Conservation (phyloP, 2,888 invertebrate genomes). For the Oeneis ivallda region DNA sequence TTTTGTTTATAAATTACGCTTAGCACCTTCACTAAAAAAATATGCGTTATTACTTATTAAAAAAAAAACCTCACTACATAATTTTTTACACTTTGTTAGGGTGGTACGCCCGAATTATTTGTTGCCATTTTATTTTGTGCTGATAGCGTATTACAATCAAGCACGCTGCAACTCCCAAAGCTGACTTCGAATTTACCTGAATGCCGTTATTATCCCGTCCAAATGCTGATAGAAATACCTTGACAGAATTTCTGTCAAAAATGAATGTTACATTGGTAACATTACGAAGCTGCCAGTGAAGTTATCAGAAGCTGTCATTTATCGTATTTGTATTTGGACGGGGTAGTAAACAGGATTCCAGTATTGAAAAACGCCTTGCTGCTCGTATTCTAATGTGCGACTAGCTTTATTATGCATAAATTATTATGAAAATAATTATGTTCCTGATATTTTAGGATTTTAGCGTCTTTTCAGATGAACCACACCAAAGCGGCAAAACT, state of each 20-base stretch:
- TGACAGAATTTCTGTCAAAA: too few relatives aligned
- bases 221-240: too few relatives aligned
- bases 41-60: neutral
- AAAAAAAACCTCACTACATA: neutral
- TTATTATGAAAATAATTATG: conserved; percentile 15
- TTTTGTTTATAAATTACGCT: neutral
- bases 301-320: neutral
- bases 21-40: neutral
- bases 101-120: neutral
- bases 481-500: too few relatives aligned
- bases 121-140: neutral
- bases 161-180: too few relatives aligned
- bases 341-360: neutral
- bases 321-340: neutral
- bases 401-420: neutral
- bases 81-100: neutral
- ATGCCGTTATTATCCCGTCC: neutral
- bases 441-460: conserved; percentile 31
- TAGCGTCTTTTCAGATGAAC: conserved; percentile 22
- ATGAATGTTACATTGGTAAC: too few relatives aligned
- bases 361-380: neutral
- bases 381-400: neutral
- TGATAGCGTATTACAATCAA: too few relatives aligned
- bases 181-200: too few relatives aligned
- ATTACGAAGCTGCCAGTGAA: too few relatives aligned